phyloP scores from a whole-genome alignment of 2,113 vertebrate species.

The Xerus inauris region DNA sequence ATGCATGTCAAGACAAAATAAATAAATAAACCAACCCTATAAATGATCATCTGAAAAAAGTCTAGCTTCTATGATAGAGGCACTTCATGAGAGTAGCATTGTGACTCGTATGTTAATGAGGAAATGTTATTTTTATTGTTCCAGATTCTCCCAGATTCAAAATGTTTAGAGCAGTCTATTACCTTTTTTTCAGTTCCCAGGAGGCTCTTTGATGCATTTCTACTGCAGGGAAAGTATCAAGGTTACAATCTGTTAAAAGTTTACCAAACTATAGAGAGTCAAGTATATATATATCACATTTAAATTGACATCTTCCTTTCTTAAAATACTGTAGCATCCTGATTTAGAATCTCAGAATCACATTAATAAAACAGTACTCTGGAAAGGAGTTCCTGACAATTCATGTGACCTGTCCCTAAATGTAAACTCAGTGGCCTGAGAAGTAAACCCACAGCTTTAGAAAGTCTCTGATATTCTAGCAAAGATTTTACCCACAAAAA shows the following conservation, averaged over 20 bases:
- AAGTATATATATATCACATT: neutral
- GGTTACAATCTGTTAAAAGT: neutral
- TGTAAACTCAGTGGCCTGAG: neutral
- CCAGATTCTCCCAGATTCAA: neutral
- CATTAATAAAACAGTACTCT: neutral
- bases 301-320: neutral
- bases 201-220: neutral
- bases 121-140: slow-evolving; percentile 43
- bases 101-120: slow-evolving; percentile 42
- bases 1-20: slow-evolving; percentile 62
- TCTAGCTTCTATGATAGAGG: slow-evolving; percentile 16
- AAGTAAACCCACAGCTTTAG: neutral
- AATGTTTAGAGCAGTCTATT: neutral
- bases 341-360: neutral
- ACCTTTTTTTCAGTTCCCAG: neutral
- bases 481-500: neutral
- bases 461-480: neutral
- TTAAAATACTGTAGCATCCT: neutral
- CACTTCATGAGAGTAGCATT: neutral
- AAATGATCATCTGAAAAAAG: slow-evolving; percentile 39
- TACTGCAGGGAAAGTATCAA: neutral
- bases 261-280: neutral
- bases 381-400: neutral
- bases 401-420: neutral
- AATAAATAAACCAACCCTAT: neutral